Evolutionary conservation across 2,888 invertebrate genomes (phyloP), one percentile per base, ranked within the genome.

Genomic region (Diloba caeruleocephala): DNA sequence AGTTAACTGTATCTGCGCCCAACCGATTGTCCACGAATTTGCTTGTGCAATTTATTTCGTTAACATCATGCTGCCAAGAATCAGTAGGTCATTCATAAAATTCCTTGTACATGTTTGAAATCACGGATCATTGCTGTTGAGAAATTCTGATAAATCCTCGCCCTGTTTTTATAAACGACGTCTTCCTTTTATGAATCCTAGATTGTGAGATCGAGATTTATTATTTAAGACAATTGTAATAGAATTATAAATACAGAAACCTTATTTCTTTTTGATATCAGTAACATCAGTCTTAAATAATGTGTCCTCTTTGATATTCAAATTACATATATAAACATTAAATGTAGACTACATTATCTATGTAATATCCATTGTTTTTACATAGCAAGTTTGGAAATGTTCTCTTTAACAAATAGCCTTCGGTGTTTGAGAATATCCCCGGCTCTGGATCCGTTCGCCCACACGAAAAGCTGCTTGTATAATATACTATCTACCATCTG

Each of bases 401-500:
- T 66, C 48, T 57, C 58, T 69, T 53, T 51, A 67, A 55, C 56
- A 56, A 70, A 60, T 74, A 65, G 55, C 65, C 61, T 68, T 54
- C 39, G 60, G 44, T 52, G 53, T 67, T 66, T 76, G 74, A 86
- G 86, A 84, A 89, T 86, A 87, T 78, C 74, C 57, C 65, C 74
- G 78, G 78, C 82, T 80, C 65, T 74, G 77, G 78, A 82, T 81
- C 79, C 54, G 64, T 65, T 72, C 87, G 68, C 87, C 87, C 77
- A 88, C 88, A 68, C 70, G 50, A 58, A 65, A 72, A 63, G 53
- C 62, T 61, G 57, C 67, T 69, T 73, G 70, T 76, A 69, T 79
- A 59, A 69, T 66, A 74, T 72, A 71, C 70, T 67, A 71, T 73
- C 62, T 54, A 62, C 70, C 68, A 73, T 76, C 75, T 81, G 80